Base-by-base conservation (phyloP, 2,797 vertebrate species). In the Nasua narica region DNA sequence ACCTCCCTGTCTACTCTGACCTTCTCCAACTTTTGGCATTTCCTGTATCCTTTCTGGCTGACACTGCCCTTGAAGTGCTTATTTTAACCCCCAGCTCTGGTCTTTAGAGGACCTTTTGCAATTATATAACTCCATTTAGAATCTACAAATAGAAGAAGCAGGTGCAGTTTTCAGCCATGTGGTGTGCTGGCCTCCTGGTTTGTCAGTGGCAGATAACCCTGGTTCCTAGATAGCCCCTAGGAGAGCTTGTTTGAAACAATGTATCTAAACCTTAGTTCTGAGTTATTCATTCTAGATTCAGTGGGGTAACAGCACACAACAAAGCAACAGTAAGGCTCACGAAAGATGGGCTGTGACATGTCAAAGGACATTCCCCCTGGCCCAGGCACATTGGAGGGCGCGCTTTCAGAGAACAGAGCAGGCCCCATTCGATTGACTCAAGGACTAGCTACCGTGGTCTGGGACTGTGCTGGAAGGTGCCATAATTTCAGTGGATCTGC, bases 281-380 rank as follows among this genome's bases (percentile, higher is more conserved):
- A 11, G 16, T 78, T 50, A 7, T 29, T 60, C 70, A 29, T n/a
- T 23, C 40, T 77, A 7, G 46, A 27, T 56, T 52, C 25, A 88
- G 69, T 84, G 89, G 21, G 48, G 5, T 32, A 29, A 16, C 19
- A 62, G 7, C 70, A 12, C 56, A 3, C 32, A 35, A 50, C 43
- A 67, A 48, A 43, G 50, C 21, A 27, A 14, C 1, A 27, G 16
- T 14, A 76, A 54, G 62, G 32, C 74, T 74, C 58, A 12, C 2
- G 0, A n/a, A n/a, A 58, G 43, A 27, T 37, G 1, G 5, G 48
- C 25, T 27, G 7, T 25, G 65, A 60, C 2, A 3, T 4, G 27
- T 74, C 9, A 81, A 48, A 67, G 35, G 23, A 46, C 14, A 7
- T 2, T 74, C 40, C 29, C 14, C 14, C 1, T n/a, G 7, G 15